Conservation (phyloP, 2,797 vertebrate genomes). For the Lindbergichthys nudifrons region DNA sequence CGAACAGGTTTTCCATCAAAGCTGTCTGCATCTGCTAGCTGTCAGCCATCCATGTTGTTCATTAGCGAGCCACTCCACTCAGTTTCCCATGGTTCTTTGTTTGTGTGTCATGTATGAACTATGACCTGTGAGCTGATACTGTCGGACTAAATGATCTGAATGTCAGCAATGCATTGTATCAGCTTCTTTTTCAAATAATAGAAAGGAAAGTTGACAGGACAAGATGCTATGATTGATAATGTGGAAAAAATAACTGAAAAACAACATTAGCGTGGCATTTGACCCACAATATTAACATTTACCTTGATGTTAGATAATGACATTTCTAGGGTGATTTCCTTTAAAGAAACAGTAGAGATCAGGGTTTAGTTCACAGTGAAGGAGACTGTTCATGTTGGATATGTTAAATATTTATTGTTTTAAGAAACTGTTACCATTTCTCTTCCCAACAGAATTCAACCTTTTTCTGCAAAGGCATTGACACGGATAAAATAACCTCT, state of each 20-base stretch:
- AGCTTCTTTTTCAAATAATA: slow-evolving; percentile 37
- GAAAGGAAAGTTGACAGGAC: slow-evolving; percentile 20
- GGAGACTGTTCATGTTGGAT: slow-evolving; percentile 12
- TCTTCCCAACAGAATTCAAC: slow-evolving; percentile 60
- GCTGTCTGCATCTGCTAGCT: slow-evolving; percentile 48
- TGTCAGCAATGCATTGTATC: slow-evolving; percentile 53
- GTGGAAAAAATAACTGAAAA: slow-evolving; percentile 8
- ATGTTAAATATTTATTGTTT: slow-evolving; percentile 52
- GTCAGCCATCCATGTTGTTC: slow-evolving; percentile 73
- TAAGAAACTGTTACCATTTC: slow-evolving; percentile 43
- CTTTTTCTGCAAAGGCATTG: slow-evolving; percentile 63
- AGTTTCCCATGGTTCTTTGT: slow-evolving; percentile 81
- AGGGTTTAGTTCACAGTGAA: not conserved
- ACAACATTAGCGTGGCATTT: not conserved
- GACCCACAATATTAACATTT: slow-evolving; percentile 12
- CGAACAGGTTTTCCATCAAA: slow-evolving; percentile 60
- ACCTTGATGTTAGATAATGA: slow-evolving; percentile 7
- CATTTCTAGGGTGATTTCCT: not conserved
- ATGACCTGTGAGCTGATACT: slow-evolving; percentile 74
- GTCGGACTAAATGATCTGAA: slow-evolving; percentile 60
- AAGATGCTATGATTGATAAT: slow-evolving; percentile 23
- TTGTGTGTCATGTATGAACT: slow-evolving; percentile 78
- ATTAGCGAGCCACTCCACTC: slow-evolving; percentile 70
- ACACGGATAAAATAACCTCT: slow-evolving; percentile 64
- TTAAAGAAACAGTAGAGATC: slow-evolving; percentile 4